phyloP scores from a whole-genome alignment of 2,113 vertebrate species.

The Protobothrops flavoviridis region DNA sequence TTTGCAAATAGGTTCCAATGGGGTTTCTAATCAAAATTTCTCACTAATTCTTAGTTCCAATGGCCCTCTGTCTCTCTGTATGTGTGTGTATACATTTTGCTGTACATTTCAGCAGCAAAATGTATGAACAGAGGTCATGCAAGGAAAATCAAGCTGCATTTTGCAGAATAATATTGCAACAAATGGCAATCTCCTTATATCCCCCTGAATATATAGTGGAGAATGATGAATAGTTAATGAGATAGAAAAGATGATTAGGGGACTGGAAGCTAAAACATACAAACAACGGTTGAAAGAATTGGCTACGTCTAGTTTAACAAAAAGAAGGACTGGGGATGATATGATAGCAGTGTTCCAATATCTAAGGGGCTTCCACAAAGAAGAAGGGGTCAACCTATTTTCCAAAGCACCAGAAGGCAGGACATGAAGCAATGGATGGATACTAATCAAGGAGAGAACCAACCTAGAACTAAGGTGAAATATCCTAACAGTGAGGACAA shows the following conservation, averaged over 20 bases:
- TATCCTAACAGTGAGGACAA: too few species aligned
- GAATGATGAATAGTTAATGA: not conserved
- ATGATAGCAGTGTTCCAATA: not conserved
- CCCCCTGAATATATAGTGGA: not conserved
- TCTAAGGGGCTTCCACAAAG: not conserved
- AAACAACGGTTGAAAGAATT: not conserved
- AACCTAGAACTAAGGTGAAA: too few species aligned
- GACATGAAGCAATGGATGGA: not conserved
- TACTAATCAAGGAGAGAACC: too few species aligned
- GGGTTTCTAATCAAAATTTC: not conserved
- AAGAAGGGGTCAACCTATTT: not conserved
- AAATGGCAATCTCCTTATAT: not conserved
- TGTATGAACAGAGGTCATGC: not conserved
- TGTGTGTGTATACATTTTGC: too few species aligned
- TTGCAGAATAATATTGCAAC: not conserved
- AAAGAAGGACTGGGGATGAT: not conserved
- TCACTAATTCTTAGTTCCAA: not conserved
- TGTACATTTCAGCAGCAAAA: too few species aligned
- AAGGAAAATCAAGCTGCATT: not conserved
- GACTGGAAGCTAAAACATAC: not conserved
- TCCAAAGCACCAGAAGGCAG: not conserved
- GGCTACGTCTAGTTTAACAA: not conserved
- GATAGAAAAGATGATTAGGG: not conserved
- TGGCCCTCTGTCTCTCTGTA: too few species aligned
- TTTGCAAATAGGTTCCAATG: not conserved